A percentile compares a stretch with the other conserved stretches of the same genome.
These are phyloP conservation scores for Orius insidiosus DNA, from an alignment of 1,140 invertebrate species.

Conservation along the genomic window DNA sequence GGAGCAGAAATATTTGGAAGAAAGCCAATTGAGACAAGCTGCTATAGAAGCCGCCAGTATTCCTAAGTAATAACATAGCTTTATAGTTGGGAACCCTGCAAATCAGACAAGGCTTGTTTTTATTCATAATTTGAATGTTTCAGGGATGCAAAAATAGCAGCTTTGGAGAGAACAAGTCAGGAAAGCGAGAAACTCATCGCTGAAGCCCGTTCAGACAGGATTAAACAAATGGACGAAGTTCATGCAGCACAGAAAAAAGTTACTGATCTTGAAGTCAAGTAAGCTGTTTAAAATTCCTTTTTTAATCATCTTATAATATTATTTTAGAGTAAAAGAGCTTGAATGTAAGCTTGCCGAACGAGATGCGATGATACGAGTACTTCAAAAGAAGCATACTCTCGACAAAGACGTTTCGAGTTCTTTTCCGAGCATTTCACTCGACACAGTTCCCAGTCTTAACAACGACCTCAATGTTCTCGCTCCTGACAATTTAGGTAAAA, in stretches of 20 bases:
- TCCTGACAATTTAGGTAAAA: conserved; percentile 30
- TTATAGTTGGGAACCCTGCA: not conserved
- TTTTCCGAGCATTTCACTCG: conserved; percentile 27
- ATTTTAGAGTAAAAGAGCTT: conserved; percentile 58
- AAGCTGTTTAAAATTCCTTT: conserved; percentile 16
- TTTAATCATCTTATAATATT: conserved; percentile 1
- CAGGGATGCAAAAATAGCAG: conserved; percentile 72
- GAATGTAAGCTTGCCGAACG: conserved; percentile 74
- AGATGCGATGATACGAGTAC: conserved; percentile 76
- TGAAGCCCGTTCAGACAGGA: conserved; percentile 67
- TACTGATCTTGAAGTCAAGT: conserved; percentile 65
- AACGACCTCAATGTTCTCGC: conserved; percentile 29
- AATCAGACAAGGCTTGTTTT: too few relatives aligned
- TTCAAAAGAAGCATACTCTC: conserved; percentile 61
- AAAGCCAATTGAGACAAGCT: conserved; percentile 63
- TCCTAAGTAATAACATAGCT: conserved; percentile 45
- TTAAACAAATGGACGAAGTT: conserved; percentile 72
- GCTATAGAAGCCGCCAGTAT: conserved; percentile 70
- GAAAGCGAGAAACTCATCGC: conserved; percentile 75
- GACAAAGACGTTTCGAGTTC: conserved; percentile 40
- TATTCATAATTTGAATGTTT: conserved; percentile 14
- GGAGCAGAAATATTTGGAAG: conserved; percentile 75
- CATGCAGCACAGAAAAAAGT: conserved; percentile 67
- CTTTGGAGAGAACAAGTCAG: conserved; percentile 65
- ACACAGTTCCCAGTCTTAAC: conserved; percentile 32